Conservation (phyloP, 2,888 invertebrate genomes). For the Salpingus planirostris region DNA sequence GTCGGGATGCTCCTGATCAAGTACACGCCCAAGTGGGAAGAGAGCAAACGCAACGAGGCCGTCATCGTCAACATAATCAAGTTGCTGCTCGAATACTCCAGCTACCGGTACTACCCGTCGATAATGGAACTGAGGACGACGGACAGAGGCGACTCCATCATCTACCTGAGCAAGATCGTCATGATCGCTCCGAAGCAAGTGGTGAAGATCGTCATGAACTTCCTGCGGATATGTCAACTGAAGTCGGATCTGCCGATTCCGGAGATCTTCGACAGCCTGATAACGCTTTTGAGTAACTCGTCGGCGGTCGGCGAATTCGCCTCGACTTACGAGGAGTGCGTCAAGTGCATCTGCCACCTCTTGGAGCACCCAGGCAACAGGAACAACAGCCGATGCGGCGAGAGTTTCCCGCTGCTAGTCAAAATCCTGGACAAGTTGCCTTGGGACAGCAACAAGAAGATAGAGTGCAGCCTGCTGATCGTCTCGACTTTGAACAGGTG, state of each 20-base stretch:
- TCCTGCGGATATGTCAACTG: conserved; percentile 25
- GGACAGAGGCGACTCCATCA: conserved; percentile 31
- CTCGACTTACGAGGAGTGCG: conserved; percentile 25
- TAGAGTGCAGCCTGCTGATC: conserved; percentile 33
- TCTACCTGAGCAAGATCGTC: conserved; percentile 29
- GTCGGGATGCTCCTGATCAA: conserved; percentile 34
- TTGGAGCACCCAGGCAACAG: conserved; percentile 31
- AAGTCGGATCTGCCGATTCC: conserved; percentile 35
- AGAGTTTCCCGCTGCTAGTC: conserved; percentile 26
- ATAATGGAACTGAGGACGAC: conserved; percentile 31
- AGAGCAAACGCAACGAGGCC: conserved; percentile 22
- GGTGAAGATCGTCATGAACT: conserved; percentile 36
- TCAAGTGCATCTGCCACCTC: conserved; percentile 32
- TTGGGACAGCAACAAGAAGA: conserved; percentile 18
- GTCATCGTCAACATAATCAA: conserved; percentile 31
- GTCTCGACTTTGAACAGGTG: conserved; percentile 31
- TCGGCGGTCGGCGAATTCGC: conserved; percentile 9
- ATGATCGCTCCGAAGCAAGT: conserved; percentile 29
- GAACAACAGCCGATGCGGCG: conserved; percentile 23
- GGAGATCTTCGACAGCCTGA: conserved; percentile 30
- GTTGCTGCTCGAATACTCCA: conserved; percentile 32
- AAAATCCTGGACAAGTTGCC: conserved; percentile 25
- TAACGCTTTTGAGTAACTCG: conserved; percentile 24
- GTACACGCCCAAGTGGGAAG: conserved; percentile 30
- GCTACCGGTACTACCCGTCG: conserved; percentile 27